phyloP scores from a whole-genome alignment of 2,888 invertebrate genomes.

The Drosophila greeni region DNA sequence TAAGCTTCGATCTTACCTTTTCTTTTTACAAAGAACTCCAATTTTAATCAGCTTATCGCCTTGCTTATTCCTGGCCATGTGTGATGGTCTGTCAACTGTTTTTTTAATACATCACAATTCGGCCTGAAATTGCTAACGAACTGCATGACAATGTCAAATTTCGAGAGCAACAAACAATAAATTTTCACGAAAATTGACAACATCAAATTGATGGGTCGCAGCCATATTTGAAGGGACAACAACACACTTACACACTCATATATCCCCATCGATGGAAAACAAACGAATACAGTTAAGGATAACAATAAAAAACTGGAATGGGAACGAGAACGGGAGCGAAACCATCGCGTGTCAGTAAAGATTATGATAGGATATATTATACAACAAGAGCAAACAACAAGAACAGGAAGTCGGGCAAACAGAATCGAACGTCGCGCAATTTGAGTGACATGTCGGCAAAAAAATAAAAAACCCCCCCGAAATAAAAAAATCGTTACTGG shows the following conservation, averaged over 20 bases:
- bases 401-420: slow-evolving; percentile 42
- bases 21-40: neutral
- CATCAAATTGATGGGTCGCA: slow-evolving; percentile 68
- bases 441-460: slow-evolving; percentile 67
- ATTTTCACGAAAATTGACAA: slow-evolving; percentile 73
- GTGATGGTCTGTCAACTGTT: slow-evolving; percentile 38
- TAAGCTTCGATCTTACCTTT: neutral
- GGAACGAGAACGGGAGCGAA: slow-evolving; percentile 28
- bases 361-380: slow-evolving; percentile 67
- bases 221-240: slow-evolving; percentile 57
- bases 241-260: neutral
- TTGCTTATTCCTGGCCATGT: neutral
- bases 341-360: slow-evolving; percentile 71
- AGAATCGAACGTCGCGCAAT: slow-evolving; percentile 56
- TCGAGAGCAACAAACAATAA: slow-evolving; percentile 63
- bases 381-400: slow-evolving; percentile 39
- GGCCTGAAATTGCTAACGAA: slow-evolving; percentile 61
- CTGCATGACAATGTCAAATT: slow-evolving; percentile 74
- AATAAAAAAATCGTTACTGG: slow-evolving; percentile 11
- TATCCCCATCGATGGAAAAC: slow-evolving; percentile 22
- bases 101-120: slow-evolving; percentile 44
- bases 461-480: neutral
- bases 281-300: slow-evolving; percentile 48
- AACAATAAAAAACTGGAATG: slow-evolving; percentile 55
- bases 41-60: slow-evolving; percentile 14